phyloP scores from a whole-genome alignment of 2,113 vertebrate species.

The Mormoops blainvillei region DNA sequence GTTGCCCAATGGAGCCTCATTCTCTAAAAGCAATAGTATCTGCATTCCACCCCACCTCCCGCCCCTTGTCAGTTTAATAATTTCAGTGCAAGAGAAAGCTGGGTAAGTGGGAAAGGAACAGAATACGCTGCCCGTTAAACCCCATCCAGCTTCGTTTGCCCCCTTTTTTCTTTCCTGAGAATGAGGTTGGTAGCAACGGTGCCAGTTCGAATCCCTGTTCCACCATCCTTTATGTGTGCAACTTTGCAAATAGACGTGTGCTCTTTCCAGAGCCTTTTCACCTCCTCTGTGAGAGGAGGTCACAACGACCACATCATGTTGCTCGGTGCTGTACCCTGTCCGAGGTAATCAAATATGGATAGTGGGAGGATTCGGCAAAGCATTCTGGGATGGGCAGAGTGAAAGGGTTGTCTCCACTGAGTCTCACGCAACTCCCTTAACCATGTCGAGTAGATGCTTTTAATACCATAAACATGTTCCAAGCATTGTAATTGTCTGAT shows the following conservation, averaged over 20 bases:
- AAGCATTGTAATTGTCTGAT: background rate
- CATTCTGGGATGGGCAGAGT: background rate
- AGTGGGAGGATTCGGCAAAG: background rate
- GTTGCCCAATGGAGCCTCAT: slow-evolving; percentile 48
- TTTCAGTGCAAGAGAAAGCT: slow-evolving; percentile 47
- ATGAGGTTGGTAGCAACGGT: background rate
- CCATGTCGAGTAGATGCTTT: background rate
- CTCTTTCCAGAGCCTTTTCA: background rate
- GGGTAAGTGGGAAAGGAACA: slow-evolving; percentile 21
- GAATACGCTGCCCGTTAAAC: background rate
- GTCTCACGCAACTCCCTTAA: background rate
- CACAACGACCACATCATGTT: fast-evolving
- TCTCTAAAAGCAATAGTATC: slow-evolving; percentile 71
- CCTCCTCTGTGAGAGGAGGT: background rate
- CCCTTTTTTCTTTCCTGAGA: background rate
- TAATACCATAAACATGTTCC: background rate
- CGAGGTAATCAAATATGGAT: background rate
- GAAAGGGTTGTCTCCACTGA: background rate
- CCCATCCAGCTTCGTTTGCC: background rate
- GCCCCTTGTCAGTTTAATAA: slow-evolving; percentile 52
- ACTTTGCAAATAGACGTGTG: background rate
- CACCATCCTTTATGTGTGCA: fast-evolving
- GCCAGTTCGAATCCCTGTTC: slow-evolving; percentile 22
- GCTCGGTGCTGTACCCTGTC: fast-evolving
- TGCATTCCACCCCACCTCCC: slow-evolving; percentile 41